phyloP scores from a whole-genome alignment of 2,888 invertebrate species.

The Periphyllus acericola region DNA sequence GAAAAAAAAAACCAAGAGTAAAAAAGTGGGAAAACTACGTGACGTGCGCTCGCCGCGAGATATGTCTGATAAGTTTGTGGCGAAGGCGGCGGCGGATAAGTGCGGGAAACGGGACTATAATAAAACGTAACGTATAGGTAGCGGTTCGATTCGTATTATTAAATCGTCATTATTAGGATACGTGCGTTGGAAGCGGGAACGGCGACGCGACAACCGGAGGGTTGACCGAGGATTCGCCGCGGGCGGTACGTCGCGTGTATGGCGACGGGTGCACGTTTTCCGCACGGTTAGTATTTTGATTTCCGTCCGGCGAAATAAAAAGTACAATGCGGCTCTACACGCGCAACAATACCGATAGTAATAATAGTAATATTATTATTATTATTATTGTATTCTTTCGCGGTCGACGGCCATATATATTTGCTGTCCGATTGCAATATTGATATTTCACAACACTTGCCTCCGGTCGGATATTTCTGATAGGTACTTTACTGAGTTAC shows the following conservation, averaged over 20 bases:
- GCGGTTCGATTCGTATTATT: too few species aligned
- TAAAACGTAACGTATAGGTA: too few species aligned
- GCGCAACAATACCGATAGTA: too few species aligned
- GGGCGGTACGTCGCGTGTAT: background rate
- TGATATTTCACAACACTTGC: constrained; percentile 22
- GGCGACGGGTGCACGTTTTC: background rate
- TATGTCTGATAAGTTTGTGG: background rate
- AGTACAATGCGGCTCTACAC: background rate
- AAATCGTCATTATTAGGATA: constrained; percentile 38
- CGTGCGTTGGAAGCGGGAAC: constrained; percentile 5
- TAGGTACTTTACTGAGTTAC: constrained; percentile 9
- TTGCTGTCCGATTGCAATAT: background rate
- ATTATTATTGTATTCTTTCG: too few species aligned
- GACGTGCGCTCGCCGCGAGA: background rate
- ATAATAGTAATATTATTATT: too few species aligned
- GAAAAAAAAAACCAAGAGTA: too few species aligned
- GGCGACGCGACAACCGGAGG: background rate
- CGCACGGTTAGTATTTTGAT: background rate
- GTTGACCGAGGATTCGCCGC: background rate
- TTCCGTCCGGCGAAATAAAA: background rate
- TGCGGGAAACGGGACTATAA: background rate
- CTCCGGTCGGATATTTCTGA: background rate
- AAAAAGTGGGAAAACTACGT: background rate
- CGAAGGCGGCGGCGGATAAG: background rate
- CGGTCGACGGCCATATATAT: background rate